Evolutionary conservation across 2,797 vertebrate genomes (phyloP).

Genomic region (Tadarida brasiliensis): DNA sequence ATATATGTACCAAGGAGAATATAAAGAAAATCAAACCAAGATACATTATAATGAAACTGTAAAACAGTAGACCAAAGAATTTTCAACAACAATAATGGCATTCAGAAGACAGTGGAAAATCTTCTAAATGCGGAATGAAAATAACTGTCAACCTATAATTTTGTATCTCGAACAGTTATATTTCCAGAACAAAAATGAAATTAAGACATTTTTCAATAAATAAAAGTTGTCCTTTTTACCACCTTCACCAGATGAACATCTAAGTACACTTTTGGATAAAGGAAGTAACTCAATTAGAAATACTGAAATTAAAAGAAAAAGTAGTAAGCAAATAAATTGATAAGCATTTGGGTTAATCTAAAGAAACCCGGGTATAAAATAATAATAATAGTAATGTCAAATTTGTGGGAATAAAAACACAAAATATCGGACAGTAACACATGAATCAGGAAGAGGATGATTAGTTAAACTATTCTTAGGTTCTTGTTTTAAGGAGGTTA

Average conservation of each 20-base stretch:
- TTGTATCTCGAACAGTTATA: background rate
- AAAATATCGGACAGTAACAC: background rate
- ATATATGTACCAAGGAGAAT: background rate
- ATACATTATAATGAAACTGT: background rate
- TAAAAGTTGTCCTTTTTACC: background rate
- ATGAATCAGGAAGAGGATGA: background rate
- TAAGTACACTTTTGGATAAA: background rate
- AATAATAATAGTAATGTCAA: background rate
- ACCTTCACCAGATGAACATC: background rate
- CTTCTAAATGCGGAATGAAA: background rate
- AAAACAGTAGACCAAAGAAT: background rate
- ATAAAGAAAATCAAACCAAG: background rate
- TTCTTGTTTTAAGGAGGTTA: background rate
- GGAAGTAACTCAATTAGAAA: background rate
- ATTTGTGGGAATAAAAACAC: background rate
- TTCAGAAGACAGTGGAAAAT: background rate
- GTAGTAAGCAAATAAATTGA: background rate
- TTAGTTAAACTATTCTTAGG: background rate
- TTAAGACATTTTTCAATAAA: background rate
- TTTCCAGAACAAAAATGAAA: conserved; percentile 37
- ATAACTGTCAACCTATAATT: background rate
- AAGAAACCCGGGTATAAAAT: background rate
- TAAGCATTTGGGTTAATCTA: background rate
- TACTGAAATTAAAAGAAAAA: background rate
- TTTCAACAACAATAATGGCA: background rate